These are phyloP conservation scores for Periophthalmus modestus DNA, from an alignment of 2,113 vertebrate genomes.

Conservation along the genomic window DNA sequence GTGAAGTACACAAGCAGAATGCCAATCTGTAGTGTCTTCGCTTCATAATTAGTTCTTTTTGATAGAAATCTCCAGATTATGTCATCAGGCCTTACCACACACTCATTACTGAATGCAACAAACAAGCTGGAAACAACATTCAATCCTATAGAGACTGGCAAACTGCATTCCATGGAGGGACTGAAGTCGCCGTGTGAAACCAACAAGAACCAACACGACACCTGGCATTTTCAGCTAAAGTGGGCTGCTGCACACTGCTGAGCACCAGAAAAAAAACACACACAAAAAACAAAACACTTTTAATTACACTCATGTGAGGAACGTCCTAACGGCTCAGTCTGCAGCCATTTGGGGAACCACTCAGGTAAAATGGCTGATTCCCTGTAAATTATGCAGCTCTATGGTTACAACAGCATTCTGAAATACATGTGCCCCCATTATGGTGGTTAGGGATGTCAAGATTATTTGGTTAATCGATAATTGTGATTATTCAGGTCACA, in stretches of 20 bases:
- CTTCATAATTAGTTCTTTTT: conserved; percentile 67
- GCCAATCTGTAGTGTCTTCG: conserved; percentile 66
- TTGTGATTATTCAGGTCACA: not conserved
- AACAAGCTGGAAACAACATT: conserved; percentile 70
- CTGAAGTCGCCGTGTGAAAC: conserved; percentile 68
- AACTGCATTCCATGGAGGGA: conserved; percentile 59
- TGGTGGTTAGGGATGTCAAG: not conserved
- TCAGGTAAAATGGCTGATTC: conserved; percentile 4
- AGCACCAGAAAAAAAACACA: conserved; percentile 51
- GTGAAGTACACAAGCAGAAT: conserved; percentile 77
- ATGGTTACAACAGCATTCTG: not conserved
- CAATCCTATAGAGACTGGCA: conserved; percentile 70
- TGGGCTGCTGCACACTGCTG: conserved; percentile 67
- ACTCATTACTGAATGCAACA: conserved; percentile 79
- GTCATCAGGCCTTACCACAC: conserved; percentile 66
- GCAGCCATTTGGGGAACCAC: not conserved
- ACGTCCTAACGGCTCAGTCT: conserved; percentile 15
- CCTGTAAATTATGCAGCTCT: not conserved
- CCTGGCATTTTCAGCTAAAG: conserved; percentile 69
- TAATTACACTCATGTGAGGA: conserved; percentile 54
- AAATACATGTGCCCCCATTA: not conserved
- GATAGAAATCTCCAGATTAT: conserved; percentile 64
- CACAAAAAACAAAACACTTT: conserved; percentile 30
- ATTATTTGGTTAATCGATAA: no score
- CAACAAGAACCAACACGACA: conserved; percentile 76